Base-by-base conservation (phyloP, 1,140 invertebrate species). In the Amyelois transitella region DNA sequence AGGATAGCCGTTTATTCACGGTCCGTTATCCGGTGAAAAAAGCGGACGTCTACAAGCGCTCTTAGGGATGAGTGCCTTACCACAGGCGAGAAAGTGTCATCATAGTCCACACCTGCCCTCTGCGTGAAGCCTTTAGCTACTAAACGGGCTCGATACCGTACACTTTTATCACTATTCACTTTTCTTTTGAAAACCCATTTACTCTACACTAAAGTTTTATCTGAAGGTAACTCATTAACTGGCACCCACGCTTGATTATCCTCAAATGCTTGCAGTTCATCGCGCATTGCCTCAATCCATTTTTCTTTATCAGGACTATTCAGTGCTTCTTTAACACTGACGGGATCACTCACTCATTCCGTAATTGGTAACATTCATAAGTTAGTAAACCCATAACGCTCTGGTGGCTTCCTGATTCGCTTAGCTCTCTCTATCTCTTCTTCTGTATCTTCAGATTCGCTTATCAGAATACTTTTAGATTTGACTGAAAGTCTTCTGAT, bases 101-200 rank as follows among this genome's bases (percentile, higher is more conserved):
- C 43, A 60, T 53, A 66, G 12, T 62, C 60, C 12, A 66, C 38
- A 43, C 60, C 60, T 22, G 43, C 7, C 55, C 55, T 59, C 28
- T 66, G 62, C 3, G 43, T 43, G 10, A 73, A 89, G 4, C 89
- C 87, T 58, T 86, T 83, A 6, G 85, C 80, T 4, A 90, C 84
- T 10, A 89, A 55, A 22, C 86, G 51, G 22, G 88, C 87, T 58
- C 88, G 88, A 43, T 77, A 81, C 10, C 62, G 50, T 0, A 60
- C 60, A 4, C 21, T 47, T 10, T 47, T 47, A 21, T 51, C 49
- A 47, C 45, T 51, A 28, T 58, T 21, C 10, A 49, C 24, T 17
- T 64, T 64, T 17, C 51, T 60, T n/a, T 44, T 49, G 6, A 64
- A 49, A 18, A 59, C 53, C 57, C 56, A 64, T 14, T 59, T 64